Percentiles rank a stretch among this genome's conserved stretches.
phyloP scores from a whole-genome alignment of 2,113 vertebrate genomes.

The Rattus rattus region DNA sequence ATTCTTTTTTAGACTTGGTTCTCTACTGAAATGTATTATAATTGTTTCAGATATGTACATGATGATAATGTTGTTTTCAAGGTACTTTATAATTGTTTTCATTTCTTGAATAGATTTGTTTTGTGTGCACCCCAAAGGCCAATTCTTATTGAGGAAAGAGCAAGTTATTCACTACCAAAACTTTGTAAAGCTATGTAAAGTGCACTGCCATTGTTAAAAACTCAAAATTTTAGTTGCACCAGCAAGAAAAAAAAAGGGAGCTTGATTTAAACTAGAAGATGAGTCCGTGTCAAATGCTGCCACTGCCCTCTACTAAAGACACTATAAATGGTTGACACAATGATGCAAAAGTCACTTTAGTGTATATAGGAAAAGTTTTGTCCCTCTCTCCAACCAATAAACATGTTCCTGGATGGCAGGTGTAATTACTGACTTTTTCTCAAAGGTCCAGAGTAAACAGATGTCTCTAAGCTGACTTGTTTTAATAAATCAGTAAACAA shows the following conservation, averaged over 20 bases:
- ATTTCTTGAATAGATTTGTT: constrained; percentile 53
- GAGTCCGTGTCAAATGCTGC: constrained; percentile 21
- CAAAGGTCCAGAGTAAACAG: constrained; percentile 48
- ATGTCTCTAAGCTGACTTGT: constrained; percentile 52
- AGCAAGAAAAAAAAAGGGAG: constrained; percentile 39
- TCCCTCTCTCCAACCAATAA: constrained; percentile 41
- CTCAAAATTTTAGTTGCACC: constrained; percentile 69
- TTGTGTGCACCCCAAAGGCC: neutral
- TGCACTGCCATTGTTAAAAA: constrained; percentile 53
- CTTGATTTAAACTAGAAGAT: constrained; percentile 52
- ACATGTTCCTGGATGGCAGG: neutral
- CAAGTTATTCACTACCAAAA: constrained; percentile 29
- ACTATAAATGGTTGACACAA: neutral
- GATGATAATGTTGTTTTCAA: constrained; percentile 46
- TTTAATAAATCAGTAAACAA: constrained; percentile 62
- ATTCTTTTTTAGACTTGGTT: constrained; percentile 57
- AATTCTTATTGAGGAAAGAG: neutral
- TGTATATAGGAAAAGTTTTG: constrained; percentile 62
- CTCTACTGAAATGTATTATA: constrained; percentile 52
- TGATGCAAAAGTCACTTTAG: constrained; percentile 61
- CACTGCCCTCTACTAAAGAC: constrained; percentile 37
- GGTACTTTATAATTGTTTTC: constrained; percentile 47
- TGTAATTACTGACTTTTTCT: constrained; percentile 51
- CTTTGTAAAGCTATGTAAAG: constrained; percentile 27
- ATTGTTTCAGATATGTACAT: constrained; percentile 47